Conservation (phyloP, 2,113 vertebrate genomes). For the Raja brachyura region DNA sequence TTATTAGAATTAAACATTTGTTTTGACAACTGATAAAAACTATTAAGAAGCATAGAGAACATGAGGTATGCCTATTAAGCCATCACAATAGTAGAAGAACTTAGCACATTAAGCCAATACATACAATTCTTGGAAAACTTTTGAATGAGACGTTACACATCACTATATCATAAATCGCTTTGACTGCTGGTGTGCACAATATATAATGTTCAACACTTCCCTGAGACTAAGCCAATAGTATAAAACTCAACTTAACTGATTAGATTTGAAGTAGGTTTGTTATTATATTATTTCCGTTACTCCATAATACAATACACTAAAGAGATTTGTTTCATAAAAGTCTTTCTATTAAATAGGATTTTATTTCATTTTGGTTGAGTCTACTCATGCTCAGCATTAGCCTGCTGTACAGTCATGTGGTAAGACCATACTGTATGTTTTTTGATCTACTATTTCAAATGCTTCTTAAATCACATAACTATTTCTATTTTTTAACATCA, state of each 20-base stretch:
- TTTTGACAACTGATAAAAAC: neutral
- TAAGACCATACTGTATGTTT: neutral
- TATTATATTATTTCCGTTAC: neutral
- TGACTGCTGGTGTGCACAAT: neutral
- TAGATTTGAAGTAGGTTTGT: conserved; percentile 7
- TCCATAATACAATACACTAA: neutral
- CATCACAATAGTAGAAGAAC: neutral
- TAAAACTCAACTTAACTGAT: neutral
- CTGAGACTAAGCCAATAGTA: neutral
- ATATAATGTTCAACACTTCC: neutral
- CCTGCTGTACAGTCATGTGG: neutral
- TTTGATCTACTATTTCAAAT: conserved; percentile 33
- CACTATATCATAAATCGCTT: neutral
- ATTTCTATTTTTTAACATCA: conserved; percentile 26
- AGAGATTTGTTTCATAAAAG: conserved; percentile 7
- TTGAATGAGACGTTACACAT: neutral
- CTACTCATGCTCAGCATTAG: neutral
- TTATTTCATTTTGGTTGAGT: neutral
- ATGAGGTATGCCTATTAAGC: neutral
- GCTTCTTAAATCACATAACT: conserved; percentile 4
- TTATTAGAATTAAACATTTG: neutral
- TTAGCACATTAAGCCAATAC: neutral
- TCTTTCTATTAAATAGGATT: conserved; percentile 2
- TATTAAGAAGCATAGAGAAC: neutral
- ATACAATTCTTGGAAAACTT: neutral